These are phyloP conservation scores for Pocillopora meandrina DNA, from an alignment of 92 coral and sea anemone genomes.

Conservation along the genomic window DNA sequence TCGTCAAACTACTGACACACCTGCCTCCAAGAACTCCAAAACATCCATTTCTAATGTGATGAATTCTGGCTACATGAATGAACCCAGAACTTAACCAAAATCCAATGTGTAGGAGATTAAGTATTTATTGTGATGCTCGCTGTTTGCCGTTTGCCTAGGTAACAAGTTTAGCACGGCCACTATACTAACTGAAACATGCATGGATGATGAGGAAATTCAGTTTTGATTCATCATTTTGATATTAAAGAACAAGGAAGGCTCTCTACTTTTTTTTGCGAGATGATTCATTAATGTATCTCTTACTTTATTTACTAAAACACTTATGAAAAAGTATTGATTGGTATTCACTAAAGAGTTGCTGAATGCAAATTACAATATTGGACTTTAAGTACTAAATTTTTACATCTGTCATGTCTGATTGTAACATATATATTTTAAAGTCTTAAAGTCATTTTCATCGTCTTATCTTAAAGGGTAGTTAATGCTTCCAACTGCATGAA, in stretches of 20 bases:
- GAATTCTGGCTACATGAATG: not conserved
- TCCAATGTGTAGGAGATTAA: not conserved
- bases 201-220: not conserved
- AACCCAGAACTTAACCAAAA: not conserved
- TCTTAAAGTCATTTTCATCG: not conserved
- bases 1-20: conserved; percentile 27
- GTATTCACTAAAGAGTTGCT: too few relatives aligned
- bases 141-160: conserved; percentile 5
- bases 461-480: too few relatives aligned
- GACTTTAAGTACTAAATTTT: too few relatives aligned
- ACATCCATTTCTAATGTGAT: conserved; percentile 17
- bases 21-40: not conserved
- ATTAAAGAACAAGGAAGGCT: not conserved
- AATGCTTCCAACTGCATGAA: too few relatives aligned
- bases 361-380: too few relatives aligned
- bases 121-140: not conserved
- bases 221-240: not conserved
- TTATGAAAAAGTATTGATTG: conserved; percentile 1
- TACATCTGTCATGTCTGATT: too few relatives aligned
- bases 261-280: not conserved
- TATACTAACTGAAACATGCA: not conserved
- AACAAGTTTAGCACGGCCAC: not conserved
- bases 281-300: not conserved
- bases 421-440: too few relatives aligned
- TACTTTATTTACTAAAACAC: conserved; percentile 24